These are phyloP conservation scores for Ostrea denselamellosa DNA, from an alignment of 1,140 invertebrate species.

Conservation along the genomic window DNA sequence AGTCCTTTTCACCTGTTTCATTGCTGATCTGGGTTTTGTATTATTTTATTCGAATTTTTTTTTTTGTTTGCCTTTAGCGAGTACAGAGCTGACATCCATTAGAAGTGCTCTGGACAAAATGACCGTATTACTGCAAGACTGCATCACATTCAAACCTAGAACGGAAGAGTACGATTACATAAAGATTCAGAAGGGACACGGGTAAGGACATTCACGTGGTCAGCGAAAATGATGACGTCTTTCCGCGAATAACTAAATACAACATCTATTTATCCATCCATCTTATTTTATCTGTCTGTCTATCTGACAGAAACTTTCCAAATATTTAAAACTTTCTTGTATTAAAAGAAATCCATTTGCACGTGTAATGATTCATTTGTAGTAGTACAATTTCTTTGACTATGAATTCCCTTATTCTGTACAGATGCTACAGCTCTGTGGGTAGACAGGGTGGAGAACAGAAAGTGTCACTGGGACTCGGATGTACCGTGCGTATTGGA, in stretches of 20 bases:
- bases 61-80: neutral
- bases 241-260: too few species aligned
- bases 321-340: too few species aligned
- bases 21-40: neutral
- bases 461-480: slow-evolving; percentile 15
- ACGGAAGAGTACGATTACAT: neutral
- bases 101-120: neutral
- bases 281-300: too few species aligned
- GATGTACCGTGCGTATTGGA: slow-evolving; percentile 34
- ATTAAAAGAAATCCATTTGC: too few species aligned
- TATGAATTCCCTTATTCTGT: neutral
- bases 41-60: neutral
- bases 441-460: slow-evolving; percentile 30
- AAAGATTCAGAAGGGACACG: neutral
- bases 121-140: neutral
- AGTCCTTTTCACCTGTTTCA: neutral
- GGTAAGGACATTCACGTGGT: neutral
- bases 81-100: neutral
- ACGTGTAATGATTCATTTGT: too few species aligned
- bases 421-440: slow-evolving; percentile 41
- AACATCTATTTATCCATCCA: too few species aligned
- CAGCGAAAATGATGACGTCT: too few species aligned
- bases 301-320: too few species aligned
- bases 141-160: neutral
- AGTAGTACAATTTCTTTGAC: neutral